Evolutionary conservation across 2,888 invertebrate genomes (phyloP).

Genomic region (Macrophya annulata): DNA sequence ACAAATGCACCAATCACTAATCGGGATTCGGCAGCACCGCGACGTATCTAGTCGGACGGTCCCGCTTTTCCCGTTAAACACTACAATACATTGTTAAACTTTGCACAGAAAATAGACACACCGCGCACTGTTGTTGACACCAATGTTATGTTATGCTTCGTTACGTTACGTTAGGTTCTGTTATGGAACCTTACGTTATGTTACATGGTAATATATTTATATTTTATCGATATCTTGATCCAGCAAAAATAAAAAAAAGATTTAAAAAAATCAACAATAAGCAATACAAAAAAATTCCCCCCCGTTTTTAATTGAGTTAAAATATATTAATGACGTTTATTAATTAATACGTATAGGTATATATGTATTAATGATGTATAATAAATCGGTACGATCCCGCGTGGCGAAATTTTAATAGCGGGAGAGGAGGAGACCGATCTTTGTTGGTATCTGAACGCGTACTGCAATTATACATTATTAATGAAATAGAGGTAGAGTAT

Average conservation of each 20-base stretch:
- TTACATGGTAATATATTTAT: neutral
- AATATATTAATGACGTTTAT: neutral
- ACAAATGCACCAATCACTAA: constrained; percentile 14
- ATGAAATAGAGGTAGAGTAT: constrained; percentile 64
- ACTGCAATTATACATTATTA: constrained; percentile 74
- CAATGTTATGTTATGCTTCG: neutral
- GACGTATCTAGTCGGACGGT: constrained; percentile 6
- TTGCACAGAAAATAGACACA: neutral
- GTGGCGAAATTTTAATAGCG: constrained; percentile 69
- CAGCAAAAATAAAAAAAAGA: neutral
- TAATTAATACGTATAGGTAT: neutral
- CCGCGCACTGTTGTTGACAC: neutral
- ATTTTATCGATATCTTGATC: neutral
- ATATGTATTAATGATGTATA: neutral
- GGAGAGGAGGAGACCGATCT: constrained; percentile 69
- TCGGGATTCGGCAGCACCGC: constrained; percentile 22
- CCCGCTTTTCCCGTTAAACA: constrained; percentile 19
- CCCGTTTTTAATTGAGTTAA: neutral
- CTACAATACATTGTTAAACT: neutral
- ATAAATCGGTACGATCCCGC: constrained; percentile 66
- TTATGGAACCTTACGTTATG: neutral
- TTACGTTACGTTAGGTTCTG: neutral
- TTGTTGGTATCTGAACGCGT: constrained; percentile 71
- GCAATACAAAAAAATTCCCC: neutral
- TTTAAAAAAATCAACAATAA: neutral